phyloP scores from a whole-genome alignment of 2,113 vertebrate genomes.

The Pogona vitticeps region DNA sequence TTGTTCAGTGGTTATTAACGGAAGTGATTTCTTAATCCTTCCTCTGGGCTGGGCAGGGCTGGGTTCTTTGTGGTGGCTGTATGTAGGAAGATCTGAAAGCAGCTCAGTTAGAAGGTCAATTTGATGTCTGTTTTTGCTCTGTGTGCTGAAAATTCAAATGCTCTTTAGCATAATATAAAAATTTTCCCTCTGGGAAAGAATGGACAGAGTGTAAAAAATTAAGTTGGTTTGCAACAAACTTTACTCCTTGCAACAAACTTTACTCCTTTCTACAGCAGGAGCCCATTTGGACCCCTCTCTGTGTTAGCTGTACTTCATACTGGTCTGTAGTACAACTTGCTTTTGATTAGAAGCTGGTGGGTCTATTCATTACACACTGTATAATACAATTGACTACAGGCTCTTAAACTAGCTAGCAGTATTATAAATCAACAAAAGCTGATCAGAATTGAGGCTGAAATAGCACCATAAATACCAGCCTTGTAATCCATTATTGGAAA shows the following conservation, averaged over 20 bases:
- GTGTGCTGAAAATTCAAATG: neutral
- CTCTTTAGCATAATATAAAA: slow-evolving; percentile 10
- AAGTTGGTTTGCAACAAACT: slow-evolving; percentile 46
- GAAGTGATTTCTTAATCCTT: slow-evolving; percentile 56
- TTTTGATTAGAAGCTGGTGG: slow-evolving; percentile 58
- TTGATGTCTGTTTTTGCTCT: neutral
- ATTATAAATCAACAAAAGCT: slow-evolving; percentile 67
- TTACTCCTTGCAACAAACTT: slow-evolving; percentile 51
- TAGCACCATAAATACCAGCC: slow-evolving; percentile 47
- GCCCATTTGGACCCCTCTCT: slow-evolving; percentile 25
- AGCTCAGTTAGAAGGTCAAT: accelerated
- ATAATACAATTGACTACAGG: slow-evolving; percentile 57
- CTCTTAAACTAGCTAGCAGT: slow-evolving; percentile 51
- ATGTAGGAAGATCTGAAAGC: neutral
- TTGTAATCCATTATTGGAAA: slow-evolving; percentile 59
- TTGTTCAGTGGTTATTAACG: neutral
- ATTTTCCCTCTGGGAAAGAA: neutral
- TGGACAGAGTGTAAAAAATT: neutral
- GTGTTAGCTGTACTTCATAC: slow-evolving; percentile 50
- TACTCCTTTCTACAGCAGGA: slow-evolving; percentile 40
- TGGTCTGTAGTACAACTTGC: slow-evolving; percentile 53
- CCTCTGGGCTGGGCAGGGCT: neutral
- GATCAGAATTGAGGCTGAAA: slow-evolving; percentile 62
- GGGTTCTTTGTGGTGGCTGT: neutral
- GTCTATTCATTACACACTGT: slow-evolving; percentile 55